Evolutionary conservation across 2,113 vertebrate genomes (phyloP).

Genomic region (Barbus barbus): DNA sequence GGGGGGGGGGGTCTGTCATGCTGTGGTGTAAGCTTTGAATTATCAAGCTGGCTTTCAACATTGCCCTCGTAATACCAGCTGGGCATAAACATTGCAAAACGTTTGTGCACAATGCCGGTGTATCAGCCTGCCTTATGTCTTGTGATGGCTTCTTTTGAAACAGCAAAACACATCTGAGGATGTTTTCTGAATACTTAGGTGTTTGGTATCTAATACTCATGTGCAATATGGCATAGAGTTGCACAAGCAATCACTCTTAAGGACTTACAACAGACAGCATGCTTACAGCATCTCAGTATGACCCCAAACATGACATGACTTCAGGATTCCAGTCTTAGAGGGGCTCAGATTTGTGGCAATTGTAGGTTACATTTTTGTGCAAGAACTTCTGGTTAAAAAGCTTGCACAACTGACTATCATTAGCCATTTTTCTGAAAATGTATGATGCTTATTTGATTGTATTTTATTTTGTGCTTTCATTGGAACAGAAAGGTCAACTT

Average conservation of each 20-base stretch:
- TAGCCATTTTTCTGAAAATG: background rate
- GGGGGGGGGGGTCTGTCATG: background rate
- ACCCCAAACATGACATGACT: background rate
- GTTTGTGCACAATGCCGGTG: constrained; percentile 11
- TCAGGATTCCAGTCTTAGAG: background rate
- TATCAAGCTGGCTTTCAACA: constrained; percentile 31
- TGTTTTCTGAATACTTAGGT: background rate
- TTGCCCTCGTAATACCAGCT: constrained; percentile 29
- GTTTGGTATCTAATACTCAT: constrained; percentile 8
- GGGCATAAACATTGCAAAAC: constrained; percentile 46
- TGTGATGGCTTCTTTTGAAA: constrained; percentile 21
- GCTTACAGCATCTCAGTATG: background rate
- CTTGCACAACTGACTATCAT: background rate
- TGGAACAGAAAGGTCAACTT: background rate
- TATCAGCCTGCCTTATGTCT: background rate
- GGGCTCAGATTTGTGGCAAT: background rate
- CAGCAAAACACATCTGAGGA: background rate
- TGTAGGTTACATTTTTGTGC: background rate
- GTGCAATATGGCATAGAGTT: background rate
- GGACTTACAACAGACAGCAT: constrained; percentile 5
- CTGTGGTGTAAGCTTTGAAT: constrained; percentile 6
- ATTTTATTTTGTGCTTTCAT: background rate
- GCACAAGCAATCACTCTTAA: background rate
- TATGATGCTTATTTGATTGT: background rate
- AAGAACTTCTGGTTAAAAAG: background rate